phyloP scores from a whole-genome alignment of 2,797 vertebrate genomes.

The Sebastolobus altivelis region DNA sequence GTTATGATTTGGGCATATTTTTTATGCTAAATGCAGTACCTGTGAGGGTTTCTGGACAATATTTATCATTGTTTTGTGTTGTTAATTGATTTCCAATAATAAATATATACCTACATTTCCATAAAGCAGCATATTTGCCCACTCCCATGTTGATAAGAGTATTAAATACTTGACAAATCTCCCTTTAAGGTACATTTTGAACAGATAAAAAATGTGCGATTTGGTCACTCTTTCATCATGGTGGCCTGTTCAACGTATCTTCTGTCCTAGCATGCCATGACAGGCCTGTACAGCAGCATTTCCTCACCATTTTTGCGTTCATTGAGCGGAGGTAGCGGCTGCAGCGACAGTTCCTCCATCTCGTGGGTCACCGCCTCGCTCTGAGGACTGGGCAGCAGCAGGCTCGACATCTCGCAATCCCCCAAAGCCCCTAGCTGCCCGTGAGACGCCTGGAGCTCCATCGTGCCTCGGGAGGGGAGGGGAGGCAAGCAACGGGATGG shows the following conservation, averaged over 20 bases:
- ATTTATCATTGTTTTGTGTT: too few species aligned
- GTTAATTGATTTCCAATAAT: too few species aligned
- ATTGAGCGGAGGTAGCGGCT: constrained; percentile 93
- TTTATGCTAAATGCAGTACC: too few species aligned
- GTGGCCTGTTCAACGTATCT: not conserved
- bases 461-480: constrained; percentile 74
- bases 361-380: constrained; percentile 98
- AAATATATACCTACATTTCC: too few species aligned
- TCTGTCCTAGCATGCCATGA: not conserved
- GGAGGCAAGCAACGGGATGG: constrained; percentile 12
- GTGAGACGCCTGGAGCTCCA: constrained; percentile 86
- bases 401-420: constrained; percentile 83
- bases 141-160: too few species aligned
- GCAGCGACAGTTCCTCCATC: constrained; percentile 93
- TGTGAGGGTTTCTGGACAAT: too few species aligned
- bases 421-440: constrained; percentile 82
- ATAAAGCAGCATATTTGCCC: too few species aligned
- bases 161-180: too few species aligned
- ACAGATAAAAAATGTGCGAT: too few species aligned
- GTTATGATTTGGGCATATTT: too few species aligned
- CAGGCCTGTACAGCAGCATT: not conserved
- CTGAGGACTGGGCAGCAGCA: constrained; percentile 93
- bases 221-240: not conserved
- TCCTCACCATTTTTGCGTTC: constrained; percentile 96
- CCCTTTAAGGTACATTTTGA: too few species aligned